phyloP scores from a whole-genome alignment of 2,888 invertebrate genomes.

The Lydus trimaculatus region DNA sequence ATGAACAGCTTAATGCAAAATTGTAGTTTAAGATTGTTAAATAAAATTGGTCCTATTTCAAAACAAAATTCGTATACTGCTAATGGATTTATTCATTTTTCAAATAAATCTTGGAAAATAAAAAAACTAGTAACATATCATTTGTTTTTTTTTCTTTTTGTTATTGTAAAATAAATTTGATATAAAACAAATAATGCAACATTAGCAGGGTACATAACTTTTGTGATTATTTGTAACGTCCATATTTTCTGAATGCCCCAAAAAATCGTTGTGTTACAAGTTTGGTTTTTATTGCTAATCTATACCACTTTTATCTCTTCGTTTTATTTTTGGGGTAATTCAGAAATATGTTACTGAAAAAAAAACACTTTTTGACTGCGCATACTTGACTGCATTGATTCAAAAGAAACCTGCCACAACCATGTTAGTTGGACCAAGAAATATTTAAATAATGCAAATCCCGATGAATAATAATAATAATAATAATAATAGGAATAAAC shows the following conservation, averaged over 20 bases:
- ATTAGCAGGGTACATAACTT: conserved; percentile 55
- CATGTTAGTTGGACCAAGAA: conserved; percentile 57
- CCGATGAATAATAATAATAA: neutral
- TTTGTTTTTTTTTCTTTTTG: conserved; percentile 16
- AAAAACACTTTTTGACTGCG: conserved; percentile 47
- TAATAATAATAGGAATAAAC: conserved; percentile 17
- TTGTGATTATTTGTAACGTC: conserved; percentile 54
- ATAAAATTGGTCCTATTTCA: conserved; percentile 31
- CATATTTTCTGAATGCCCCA: conserved; percentile 50
- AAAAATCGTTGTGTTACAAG: conserved; percentile 23
- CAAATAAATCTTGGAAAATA: neutral
- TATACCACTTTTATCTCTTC: too few relatives aligned
- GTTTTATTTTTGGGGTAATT: conserved; percentile 39
- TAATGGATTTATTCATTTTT: conserved; percentile 31
- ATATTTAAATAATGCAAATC: conserved; percentile 34
- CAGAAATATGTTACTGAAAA: conserved; percentile 49
- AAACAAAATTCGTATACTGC: conserved; percentile 35
- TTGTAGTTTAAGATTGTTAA: conserved; percentile 14
- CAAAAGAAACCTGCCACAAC: conserved; percentile 53
- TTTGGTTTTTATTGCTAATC: too few relatives aligned
- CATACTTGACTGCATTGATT: conserved; percentile 50
- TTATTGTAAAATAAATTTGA: conserved; percentile 17
- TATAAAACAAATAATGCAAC: conserved; percentile 37
- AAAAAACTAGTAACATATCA: conserved; percentile 34
- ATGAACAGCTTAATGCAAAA: conserved; percentile 27